Conservation (phyloP, 1,140 invertebrate species). For the Drosophila pseudoobscura region DNA sequence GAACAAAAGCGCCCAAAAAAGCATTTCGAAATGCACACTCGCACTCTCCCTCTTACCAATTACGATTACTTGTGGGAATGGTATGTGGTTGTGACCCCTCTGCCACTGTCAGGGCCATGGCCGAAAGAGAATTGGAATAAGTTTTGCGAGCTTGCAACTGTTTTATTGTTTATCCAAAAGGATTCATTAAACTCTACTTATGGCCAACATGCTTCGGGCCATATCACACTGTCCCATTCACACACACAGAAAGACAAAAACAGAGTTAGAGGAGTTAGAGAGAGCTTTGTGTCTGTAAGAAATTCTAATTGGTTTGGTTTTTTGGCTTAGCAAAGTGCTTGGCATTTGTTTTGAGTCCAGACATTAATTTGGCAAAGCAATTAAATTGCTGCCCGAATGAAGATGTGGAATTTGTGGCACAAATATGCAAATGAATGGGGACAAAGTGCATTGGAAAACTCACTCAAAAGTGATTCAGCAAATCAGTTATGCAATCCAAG, state of each 20-base stretch:
- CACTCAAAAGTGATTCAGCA: constrained; percentile 19
- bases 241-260: neutral
- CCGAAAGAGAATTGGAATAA: constrained; percentile 37
- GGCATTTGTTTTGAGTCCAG: constrained; percentile 43
- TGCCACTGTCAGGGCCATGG: constrained; percentile 3
- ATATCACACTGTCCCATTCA: constrained; percentile 12
- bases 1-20: constrained; percentile 33
- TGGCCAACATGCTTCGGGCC: constrained; percentile 11
- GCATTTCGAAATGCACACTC: constrained; percentile 12
- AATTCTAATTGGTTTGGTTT: constrained; percentile 52
- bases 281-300: neutral
- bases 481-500: constrained; percentile 43
- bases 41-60: constrained; percentile 27
- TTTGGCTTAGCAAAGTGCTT: constrained; percentile 43
- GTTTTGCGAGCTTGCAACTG: constrained; percentile 34
- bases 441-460: constrained; percentile 17
- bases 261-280: neutral
- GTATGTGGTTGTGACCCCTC: too few relatives aligned
- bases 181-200: constrained; percentile 38
- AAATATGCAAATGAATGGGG: constrained; percentile 42
- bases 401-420: constrained; percentile 7
- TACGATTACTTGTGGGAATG: constrained; percentile 48
- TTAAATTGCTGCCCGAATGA: constrained; percentile 47
- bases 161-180: constrained; percentile 50
- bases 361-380: constrained; percentile 66